Conservation (phyloP, 2,113 vertebrate genomes). For the Tamias sibiricus region DNA sequence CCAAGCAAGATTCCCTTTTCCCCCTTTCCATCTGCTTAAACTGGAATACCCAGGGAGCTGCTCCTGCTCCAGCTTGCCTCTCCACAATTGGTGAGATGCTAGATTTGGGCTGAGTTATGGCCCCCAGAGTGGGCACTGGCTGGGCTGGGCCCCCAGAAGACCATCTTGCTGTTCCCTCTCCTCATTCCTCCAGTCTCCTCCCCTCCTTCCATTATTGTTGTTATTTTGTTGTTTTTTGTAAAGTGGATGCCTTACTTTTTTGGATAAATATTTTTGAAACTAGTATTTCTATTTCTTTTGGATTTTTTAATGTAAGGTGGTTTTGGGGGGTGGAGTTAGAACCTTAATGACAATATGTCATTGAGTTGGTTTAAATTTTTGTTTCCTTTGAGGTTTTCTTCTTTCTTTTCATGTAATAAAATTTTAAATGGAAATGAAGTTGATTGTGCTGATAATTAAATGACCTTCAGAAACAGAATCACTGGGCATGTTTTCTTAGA, state of each 20-base stretch:
- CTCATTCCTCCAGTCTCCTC: constrained; percentile 59
- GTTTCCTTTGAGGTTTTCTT: constrained; percentile 48
- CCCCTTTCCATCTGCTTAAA: neutral
- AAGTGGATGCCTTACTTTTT: constrained; percentile 83
- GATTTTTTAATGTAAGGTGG: constrained; percentile 58
- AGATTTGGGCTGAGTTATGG: neutral
- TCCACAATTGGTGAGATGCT: neutral
- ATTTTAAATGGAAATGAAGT: constrained; percentile 65
- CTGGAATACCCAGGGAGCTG: constrained; percentile 29
- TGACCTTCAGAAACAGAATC: neutral
- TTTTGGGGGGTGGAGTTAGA: constrained; percentile 19
- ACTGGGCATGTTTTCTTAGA: neutral
- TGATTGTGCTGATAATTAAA: constrained; percentile 18
- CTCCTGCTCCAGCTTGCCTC: neutral
- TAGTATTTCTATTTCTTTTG: constrained; percentile 80
- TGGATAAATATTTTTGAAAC: constrained; percentile 81
- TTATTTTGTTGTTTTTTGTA: constrained; percentile 49
- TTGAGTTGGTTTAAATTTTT: constrained; percentile 59
- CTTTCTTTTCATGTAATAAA: constrained; percentile 81
- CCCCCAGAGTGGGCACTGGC: neutral
- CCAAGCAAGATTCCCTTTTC: neutral
- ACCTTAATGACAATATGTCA: constrained; percentile 36
- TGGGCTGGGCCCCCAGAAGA: constrained; percentile 47
- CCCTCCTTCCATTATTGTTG: constrained; percentile 14
- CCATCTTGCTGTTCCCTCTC: constrained; percentile 17